Evolutionary conservation across 2,888 invertebrate genomes (phyloP).

Genomic region (Parnassius orleans): DNA sequence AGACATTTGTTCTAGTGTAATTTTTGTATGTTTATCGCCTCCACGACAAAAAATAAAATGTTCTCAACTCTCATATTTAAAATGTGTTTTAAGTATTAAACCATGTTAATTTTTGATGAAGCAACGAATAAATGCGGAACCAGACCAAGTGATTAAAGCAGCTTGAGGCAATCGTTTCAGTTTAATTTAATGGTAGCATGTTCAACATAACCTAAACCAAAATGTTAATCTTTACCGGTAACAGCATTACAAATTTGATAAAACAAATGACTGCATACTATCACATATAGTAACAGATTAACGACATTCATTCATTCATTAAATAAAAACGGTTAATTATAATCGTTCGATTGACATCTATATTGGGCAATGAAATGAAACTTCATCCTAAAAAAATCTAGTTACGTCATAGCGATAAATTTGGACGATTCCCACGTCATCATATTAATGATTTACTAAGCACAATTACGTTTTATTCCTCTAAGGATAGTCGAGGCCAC

Average conservation of each 20-base stretch:
- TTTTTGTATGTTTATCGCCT: too few relatives aligned
- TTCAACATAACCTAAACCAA: not conserved
- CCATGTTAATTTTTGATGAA: too few relatives aligned
- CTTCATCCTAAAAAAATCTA: conserved; percentile 33
- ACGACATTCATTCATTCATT: not conserved
- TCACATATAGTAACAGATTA: conserved; percentile 2
- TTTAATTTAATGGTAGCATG: not conserved
- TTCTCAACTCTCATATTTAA: too few relatives aligned
- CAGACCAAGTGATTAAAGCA: too few relatives aligned
- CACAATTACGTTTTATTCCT: conserved; percentile 57
- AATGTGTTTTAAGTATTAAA: too few relatives aligned
- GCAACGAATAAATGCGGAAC: too few relatives aligned
- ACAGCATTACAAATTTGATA: conserved; percentile 5
- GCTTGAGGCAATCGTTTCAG: not conserved
- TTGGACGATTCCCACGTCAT: conserved; percentile 63
- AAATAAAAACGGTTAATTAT: conserved; percentile 15
- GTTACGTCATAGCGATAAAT: conserved; percentile 66
- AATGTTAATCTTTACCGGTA: conserved; percentile 13
- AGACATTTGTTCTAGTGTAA: too few relatives aligned
- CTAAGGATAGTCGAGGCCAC: conserved; percentile 60
- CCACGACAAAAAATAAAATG: too few relatives aligned
- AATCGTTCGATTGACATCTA: conserved; percentile 18
- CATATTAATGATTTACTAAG: conserved; percentile 49
- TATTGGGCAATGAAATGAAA: conserved; percentile 30
- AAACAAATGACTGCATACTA: conserved; percentile 11